These are phyloP conservation scores for Gasteruption jaculator DNA, from an alignment of 2,888 invertebrate genomes.

Conservation along the genomic window DNA sequence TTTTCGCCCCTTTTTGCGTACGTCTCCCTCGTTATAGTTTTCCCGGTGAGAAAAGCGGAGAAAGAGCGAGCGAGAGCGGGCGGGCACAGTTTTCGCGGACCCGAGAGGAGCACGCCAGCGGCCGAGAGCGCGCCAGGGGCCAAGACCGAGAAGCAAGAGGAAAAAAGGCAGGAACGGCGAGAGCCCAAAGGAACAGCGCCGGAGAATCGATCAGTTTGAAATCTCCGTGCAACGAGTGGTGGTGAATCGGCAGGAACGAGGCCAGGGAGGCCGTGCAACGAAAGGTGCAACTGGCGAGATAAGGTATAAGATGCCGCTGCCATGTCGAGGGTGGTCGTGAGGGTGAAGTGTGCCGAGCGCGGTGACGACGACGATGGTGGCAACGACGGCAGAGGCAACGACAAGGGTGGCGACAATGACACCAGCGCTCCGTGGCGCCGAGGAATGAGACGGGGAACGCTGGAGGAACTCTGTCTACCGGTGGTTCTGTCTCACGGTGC, in stretches of 20 bases:
- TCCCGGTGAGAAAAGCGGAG: constrained; percentile 2
- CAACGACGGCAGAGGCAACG: constrained; percentile 9
- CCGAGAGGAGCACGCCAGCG: neutral
- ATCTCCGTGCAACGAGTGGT: neutral
- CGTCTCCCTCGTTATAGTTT: neutral
- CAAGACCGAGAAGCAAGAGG: constrained; percentile 4
- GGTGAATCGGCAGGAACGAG: constrained; percentile 17
- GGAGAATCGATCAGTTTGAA: no score
- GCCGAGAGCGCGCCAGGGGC: neutral
- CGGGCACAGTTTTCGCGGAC: constrained; percentile 8
- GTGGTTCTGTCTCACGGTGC: constrained; percentile 8
- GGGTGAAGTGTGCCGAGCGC: constrained; percentile 11
- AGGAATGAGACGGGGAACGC: no score
- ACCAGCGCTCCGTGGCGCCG: constrained; percentile 27
- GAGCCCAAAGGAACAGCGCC: no score
- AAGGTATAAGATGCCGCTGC: no score
- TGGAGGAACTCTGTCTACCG: no score
- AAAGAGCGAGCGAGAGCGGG: constrained; percentile 3
- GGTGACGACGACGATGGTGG: constrained; percentile 27
- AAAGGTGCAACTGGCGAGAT: neutral
- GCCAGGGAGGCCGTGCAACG: neutral
- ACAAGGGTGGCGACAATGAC: constrained; percentile 13
- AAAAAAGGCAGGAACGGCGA: constrained; percentile 6
- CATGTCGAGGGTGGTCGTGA: no score
- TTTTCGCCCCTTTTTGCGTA: neutral